Evolutionary conservation across 2,113 vertebrate genomes (phyloP).

Genomic region (Lutjanus erythropterus): DNA sequence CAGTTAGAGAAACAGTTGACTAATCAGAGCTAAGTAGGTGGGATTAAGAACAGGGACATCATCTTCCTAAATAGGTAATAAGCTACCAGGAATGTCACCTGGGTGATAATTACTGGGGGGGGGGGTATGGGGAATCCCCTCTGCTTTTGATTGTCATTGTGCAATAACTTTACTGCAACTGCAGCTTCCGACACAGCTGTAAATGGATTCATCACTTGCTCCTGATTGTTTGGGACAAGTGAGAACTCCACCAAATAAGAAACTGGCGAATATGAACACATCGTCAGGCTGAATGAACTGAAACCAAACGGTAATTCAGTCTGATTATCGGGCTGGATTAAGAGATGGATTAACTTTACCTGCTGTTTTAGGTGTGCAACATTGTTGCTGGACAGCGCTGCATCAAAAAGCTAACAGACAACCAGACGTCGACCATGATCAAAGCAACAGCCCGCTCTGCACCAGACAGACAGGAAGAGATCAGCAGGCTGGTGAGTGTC

Average conservation of each 20-base stretch:
- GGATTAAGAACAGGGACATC: neutral
- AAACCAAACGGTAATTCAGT: neutral
- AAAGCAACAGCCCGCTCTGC: slow-evolving; percentile 97
- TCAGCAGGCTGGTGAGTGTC: slow-evolving; percentile 93
- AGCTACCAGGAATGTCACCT: too few species aligned
- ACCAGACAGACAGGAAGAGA: slow-evolving; percentile 95
- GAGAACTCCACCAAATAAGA: neutral
- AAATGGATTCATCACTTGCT: neutral
- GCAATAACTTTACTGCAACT: too few species aligned
- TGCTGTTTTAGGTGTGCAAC: slow-evolving; percentile 91
- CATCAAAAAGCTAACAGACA: slow-evolving; percentile 98
- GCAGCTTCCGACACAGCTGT: neutral
- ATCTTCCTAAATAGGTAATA: neutral
- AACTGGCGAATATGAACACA: neutral
- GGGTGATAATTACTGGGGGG: too few species aligned
- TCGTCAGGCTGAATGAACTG: neutral
- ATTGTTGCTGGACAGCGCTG: slow-evolving; percentile 96
- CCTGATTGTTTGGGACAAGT: neutral
- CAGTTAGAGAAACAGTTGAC: too few species aligned
- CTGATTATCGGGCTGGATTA: neutral
- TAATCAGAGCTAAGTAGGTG: too few species aligned
- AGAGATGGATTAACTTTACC: neutral
- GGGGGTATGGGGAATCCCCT: too few species aligned
- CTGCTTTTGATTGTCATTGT: too few species aligned
- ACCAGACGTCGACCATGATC: slow-evolving; percentile 99